These are phyloP conservation scores for Asbolus verrucosus DNA, from an alignment of 1,140 invertebrate species.

Conservation along the genomic window DNA sequence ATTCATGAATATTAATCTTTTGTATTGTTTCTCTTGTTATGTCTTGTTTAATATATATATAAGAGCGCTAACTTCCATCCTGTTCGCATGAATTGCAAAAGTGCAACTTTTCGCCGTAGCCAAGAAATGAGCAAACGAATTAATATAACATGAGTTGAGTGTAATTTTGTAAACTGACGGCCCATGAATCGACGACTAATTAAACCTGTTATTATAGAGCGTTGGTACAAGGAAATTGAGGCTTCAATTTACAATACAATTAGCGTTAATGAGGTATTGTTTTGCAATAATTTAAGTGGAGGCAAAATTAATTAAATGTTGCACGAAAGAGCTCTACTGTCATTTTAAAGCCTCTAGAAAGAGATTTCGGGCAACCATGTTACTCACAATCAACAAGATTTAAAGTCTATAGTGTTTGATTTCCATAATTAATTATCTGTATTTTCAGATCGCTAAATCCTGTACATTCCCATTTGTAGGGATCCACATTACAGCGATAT, in stretches of 20 bases:
- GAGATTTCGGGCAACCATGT: not conserved
- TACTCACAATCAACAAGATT: not conserved
- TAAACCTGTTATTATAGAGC: conserved; percentile 28
- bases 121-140: not conserved
- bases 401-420: not conserved
- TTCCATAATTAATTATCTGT: not conserved
- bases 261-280: conserved; percentile 31
- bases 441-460: not conserved
- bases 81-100: too few species aligned
- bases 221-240: conserved; percentile 29
- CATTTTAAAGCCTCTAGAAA: not conserved
- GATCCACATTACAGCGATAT: too few species aligned
- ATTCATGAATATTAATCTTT: conserved; percentile 29
- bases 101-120: too few species aligned
- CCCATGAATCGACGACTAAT: conserved; percentile 17
- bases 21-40: conserved; percentile 18
- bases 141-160: not conserved
- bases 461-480: too few species aligned
- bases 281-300: conserved; percentile 19
- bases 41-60: conserved; percentile 10
- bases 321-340: not conserved
- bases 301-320: not conserved
- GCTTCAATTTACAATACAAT: conserved; percentile 38
- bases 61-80: too few species aligned
- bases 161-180: conserved; percentile 7